phyloP scores from a whole-genome alignment of 1,140 invertebrate genomes.

The Chironomus striatipennis region DNA sequence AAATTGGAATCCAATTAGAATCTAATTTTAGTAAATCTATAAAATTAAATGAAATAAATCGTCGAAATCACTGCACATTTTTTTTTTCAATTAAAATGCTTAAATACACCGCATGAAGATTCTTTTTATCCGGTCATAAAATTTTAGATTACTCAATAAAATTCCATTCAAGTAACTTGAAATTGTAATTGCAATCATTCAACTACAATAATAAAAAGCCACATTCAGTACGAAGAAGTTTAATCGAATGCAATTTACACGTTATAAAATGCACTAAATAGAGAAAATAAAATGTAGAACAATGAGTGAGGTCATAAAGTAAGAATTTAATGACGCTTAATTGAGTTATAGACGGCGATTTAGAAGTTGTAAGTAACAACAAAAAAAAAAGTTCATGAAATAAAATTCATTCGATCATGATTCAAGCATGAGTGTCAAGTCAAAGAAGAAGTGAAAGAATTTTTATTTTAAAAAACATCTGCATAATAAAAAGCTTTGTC shows the following conservation, averaged over 20 bases:
- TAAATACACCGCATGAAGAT: neutral
- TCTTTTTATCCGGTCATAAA: neutral
- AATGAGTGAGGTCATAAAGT: neutral
- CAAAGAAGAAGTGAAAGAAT: no score
- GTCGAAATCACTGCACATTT: neutral
- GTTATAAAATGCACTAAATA: neutral
- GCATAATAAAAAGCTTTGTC: no score
- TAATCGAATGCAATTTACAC: constrained; percentile 3
- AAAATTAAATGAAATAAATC: no score
- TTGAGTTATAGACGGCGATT: neutral
- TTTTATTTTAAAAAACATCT: no score
- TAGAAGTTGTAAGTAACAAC: neutral
- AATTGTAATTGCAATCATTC: neutral
- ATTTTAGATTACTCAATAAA: neutral
- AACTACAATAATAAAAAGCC: neutral
- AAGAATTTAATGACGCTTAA: neutral
- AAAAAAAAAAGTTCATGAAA: no score
- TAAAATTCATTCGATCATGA: neutral
- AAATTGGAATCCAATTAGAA: neutral
- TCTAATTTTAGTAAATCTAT: no score
- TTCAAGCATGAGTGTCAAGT: no score
- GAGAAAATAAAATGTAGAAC: neutral
- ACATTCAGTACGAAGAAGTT: neutral
- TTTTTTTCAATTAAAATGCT: neutral
- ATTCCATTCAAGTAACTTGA: neutral